Conservation (phyloP, 2,797 vertebrate species). For the Squalus acanthias region DNA sequence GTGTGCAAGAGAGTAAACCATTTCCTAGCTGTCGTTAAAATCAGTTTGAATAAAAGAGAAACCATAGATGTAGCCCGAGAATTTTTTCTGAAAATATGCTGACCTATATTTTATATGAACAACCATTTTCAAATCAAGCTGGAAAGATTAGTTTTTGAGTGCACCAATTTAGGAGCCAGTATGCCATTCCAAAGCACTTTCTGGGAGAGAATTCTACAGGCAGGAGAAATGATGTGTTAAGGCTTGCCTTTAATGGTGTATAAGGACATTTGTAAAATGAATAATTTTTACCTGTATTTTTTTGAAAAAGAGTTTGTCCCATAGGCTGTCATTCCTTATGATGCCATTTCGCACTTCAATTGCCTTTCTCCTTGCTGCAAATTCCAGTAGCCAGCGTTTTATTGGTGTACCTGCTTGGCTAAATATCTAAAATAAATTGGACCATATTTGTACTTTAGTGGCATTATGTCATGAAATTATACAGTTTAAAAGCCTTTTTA, state of each 20-base stretch:
- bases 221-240: not conserved
- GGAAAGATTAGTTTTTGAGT: not conserved
- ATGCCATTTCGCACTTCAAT: slow-evolving; percentile 81
- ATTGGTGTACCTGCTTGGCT: slow-evolving; percentile 83
- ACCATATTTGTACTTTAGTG: not conserved
- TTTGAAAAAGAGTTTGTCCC: slow-evolving; percentile 94
- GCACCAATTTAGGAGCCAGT: not conserved
- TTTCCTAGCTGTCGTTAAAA: not conserved
- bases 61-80: not conserved
- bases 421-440: slow-evolving; percentile 73
- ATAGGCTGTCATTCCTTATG: slow-evolving; percentile 85
- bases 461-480: not conserved
- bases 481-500: not conserved
- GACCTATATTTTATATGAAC: not conserved
- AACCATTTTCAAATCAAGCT: not conserved
- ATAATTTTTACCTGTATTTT: slow-evolving; percentile 79
- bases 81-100: not conserved
- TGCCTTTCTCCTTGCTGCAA: slow-evolving; percentile 84
- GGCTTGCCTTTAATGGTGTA: not conserved
- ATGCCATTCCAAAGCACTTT: not conserved
- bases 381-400: slow-evolving; percentile 91
- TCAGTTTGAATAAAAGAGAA: not conserved
- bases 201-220: not conserved
- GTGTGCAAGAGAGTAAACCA: not conserved
- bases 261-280: not conserved